Conservation (phyloP, 2,797 vertebrate genomes). For the Myotis findleyi region DNA sequence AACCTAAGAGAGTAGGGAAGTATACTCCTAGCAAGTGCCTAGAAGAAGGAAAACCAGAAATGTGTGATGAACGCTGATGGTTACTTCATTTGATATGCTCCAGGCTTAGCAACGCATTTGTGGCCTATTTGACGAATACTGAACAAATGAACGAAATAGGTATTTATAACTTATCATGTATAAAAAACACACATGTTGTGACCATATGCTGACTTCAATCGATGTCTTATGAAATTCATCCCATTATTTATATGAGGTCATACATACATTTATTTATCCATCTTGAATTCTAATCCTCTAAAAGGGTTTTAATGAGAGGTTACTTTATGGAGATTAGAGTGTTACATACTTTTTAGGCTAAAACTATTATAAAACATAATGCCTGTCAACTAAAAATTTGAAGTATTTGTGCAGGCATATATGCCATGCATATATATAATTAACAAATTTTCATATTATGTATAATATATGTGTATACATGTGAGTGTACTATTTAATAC, state of each 20-base stretch:
- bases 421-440: background rate
- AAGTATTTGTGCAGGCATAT: background rate
- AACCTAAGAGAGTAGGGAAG: background rate
- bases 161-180: background rate
- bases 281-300: background rate
- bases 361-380: conserved; percentile 27
- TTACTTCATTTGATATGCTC: background rate
- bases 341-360: background rate
- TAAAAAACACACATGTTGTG: background rate
- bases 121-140: background rate
- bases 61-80: background rate
- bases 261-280: conserved; percentile 1
- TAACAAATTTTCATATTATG: background rate
- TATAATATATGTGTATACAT: background rate
- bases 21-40: background rate
- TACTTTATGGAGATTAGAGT: background rate
- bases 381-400: background rate
- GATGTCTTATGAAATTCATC: background rate
- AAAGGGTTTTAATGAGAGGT: background rate
- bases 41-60: background rate
- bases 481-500: background rate
- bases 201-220: background rate
- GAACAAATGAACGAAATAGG: background rate
- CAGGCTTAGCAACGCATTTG: background rate
- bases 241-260: background rate